Base-by-base conservation (phyloP, 2,888 invertebrate species). In the Baronia brevicornis region DNA sequence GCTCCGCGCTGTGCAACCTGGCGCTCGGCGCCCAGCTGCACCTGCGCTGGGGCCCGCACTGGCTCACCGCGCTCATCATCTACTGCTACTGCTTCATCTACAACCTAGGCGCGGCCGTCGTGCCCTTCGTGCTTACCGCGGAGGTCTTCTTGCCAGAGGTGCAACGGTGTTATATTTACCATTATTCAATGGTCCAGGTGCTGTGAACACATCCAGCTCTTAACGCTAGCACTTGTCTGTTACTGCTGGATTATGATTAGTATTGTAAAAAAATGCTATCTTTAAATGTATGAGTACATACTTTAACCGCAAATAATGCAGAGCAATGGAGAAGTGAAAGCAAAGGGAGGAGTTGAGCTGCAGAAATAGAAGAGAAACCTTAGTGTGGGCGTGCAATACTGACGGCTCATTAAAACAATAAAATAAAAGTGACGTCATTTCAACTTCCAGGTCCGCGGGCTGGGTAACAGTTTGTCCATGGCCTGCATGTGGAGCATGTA, bases 131-230 rank as follows among this genome's bases (percentile, higher is more conserved):
- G 2, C 23, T 73, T 2, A 27, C 55, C 1, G 57, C 65, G 17
- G 75, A 75, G 33, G 39, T 71, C 1, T 73, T 72, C 33, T 33
- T 73, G 25, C 74, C 74, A 8, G 68, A 75, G 59, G 75, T 72
- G 30, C 30, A 44, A n/a, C n/a, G 44, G n/a, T n/a, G n/a, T n/a
- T n/a, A n/a, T n/a, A n/a, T n/a, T n/a, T n/a, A n/a, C n/a, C n/a
- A n/a, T n/a, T n/a, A n/a, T n/a, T n/a, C n/a, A n/a, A n/a, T n/a
- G n/a, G n/a, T n/a, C n/a, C n/a, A n/a, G n/a, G n/a, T n/a, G n/a
- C n/a, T n/a, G n/a, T n/a, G n/a, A n/a, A n/a, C n/a, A n/a, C n/a
- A n/a, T n/a, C n/a, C n/a, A n/a, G n/a, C n/a, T n/a, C n/a, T n/a
- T n/a, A n/a, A n/a, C n/a, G n/a, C n/a, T n/a, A n/a, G n/a, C n/a